Percentiles rank a stretch among this genome's conserved stretches.
Conservation (phyloP, 2,113 vertebrate genomes). For the Oxyura jamaicensis region DNA sequence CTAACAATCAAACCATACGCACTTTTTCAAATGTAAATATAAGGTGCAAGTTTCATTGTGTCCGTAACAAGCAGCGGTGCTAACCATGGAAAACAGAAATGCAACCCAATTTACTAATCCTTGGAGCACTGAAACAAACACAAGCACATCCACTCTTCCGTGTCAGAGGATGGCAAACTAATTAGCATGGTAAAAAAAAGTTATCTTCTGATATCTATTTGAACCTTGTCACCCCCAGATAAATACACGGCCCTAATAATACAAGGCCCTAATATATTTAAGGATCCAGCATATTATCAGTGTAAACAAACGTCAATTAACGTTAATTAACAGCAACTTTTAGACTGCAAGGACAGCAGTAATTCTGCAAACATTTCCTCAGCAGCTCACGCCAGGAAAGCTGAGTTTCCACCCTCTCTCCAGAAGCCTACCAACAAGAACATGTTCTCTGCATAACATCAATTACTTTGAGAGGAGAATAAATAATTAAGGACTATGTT, state of each 20-base stretch:
- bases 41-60: background rate
- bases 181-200: background rate
- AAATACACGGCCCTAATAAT: background rate
- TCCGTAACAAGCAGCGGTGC: accelerated
- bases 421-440: background rate
- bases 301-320: background rate
- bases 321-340: background rate
- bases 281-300: background rate
- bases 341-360: background rate
- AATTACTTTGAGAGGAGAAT: background rate
- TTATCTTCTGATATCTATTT: background rate
- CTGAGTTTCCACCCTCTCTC: background rate
- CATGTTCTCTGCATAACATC: background rate
- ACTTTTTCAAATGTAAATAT: background rate
- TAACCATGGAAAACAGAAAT: background rate
- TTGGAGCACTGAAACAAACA: background rate
- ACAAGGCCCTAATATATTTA: background rate
- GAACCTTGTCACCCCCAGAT: background rate
- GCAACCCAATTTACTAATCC: background rate
- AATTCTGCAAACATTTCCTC: background rate
- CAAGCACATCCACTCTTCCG: background rate
- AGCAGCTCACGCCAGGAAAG: background rate
- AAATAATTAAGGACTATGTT: background rate
- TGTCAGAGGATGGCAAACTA: background rate
- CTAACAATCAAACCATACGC: background rate